Evolutionary conservation across 2,888 invertebrate genomes (phyloP), one percentile per base, ranked within the genome.

Genomic region (Chaitophorus viminalis): DNA sequence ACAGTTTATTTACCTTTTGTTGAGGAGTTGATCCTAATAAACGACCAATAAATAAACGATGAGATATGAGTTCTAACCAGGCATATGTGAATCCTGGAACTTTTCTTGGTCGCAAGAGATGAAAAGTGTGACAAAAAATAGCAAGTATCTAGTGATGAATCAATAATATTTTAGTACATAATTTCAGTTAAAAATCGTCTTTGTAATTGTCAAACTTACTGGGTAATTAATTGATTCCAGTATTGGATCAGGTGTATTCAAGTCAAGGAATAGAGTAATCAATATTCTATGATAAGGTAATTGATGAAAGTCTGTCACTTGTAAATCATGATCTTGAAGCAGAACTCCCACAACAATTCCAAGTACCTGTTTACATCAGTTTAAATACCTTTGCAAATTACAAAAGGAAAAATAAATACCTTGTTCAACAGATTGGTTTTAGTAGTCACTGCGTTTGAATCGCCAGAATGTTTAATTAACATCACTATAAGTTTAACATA

Each of bases 81-180:
- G 99, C 97, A 92, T 97, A 99, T 88, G 98, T 96, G 92, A 99
- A 99, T 0, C 97, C 98, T 0, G 99, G 98, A 0, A 97, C 98
- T 90, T 97, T 95, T 77, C 95, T 94, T 18, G 99, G 99, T 88
- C 98, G 94, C 90, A 99, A 93, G 90, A 98, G 96, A 91, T 98
- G 98, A 90, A 99, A 94, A 0, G 98, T 97, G 92, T 99, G 98
- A 91, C 98, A 98, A 92, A 98, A 99, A 14, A 98, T 98, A 31
- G 97, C 98, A 82, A 99, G 93, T 90, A 98, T 95, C 93, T 94
- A 79, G 29, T 29, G 68, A 68, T 29, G 36, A 86, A 85, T 76
- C 65, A 81, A 84, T 46, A 83, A 54, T 65, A 3, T 74, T 75
- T 36, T 11, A 39, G 36, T 14, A 60, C n/a, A 39, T 29, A 68